phyloP scores from a whole-genome alignment of 2,113 vertebrate species.

The chimpanzee (Pan troglodytes) region DNA sequence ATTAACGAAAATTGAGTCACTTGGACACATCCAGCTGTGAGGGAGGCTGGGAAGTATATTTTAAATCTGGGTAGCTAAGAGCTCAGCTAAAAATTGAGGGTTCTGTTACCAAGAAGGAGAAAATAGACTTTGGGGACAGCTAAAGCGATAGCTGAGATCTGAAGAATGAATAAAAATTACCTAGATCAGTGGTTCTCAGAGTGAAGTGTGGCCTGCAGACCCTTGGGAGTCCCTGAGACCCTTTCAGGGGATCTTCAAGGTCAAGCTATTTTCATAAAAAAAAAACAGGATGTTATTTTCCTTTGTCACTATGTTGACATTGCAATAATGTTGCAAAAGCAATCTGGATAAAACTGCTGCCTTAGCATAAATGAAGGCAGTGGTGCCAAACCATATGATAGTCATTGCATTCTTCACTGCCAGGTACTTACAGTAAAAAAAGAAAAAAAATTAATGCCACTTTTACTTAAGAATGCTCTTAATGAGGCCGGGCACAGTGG shows the following conservation, averaged over 20 bases:
- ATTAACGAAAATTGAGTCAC: not conserved
- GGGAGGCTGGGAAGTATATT: not conserved
- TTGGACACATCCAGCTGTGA: not conserved
- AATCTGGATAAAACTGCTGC: not conserved
- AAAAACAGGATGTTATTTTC: not conserved
- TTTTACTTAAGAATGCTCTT: conserved; percentile 38
- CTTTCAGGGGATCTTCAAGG: not conserved
- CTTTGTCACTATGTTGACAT: not conserved
- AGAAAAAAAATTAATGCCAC: not conserved
- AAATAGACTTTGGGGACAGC: not conserved
- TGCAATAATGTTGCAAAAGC: not conserved
- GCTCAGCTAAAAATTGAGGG: not conserved
- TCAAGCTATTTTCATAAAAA: conserved; percentile 11
- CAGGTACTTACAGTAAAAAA: conserved; percentile 21
- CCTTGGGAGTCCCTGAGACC: not conserved
- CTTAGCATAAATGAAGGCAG: conserved; percentile 37
- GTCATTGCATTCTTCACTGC: not conserved
- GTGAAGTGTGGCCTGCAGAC: not conserved
- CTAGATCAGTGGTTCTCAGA: not conserved
- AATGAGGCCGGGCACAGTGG: too few species aligned
- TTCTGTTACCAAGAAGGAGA: not conserved
- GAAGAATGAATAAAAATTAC: not conserved
- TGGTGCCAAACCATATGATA: not conserved
- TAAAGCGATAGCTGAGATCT: not conserved
- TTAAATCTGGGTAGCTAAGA: not conserved